Percentiles rank a stretch among this genome's conserved stretches.
Conservation (phyloP, 1,140 invertebrate species). For the Calosoma granatense region DNA sequence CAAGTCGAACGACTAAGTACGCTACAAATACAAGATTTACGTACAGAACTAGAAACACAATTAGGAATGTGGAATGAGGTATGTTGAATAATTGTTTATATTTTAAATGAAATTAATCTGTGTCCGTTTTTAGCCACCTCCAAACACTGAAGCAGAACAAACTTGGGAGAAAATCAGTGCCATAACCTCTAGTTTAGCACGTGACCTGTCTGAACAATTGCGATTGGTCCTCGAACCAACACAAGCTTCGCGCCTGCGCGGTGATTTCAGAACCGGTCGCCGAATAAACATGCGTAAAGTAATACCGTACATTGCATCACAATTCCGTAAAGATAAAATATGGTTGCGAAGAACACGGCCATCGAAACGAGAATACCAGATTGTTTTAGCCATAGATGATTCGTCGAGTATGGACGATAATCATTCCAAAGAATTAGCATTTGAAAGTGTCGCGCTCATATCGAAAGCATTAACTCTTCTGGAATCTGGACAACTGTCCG, state of each 20-base stretch:
- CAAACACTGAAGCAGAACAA: slow-evolving; percentile 37
- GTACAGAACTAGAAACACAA: slow-evolving; percentile 43
- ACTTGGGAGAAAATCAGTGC: slow-evolving; percentile 47
- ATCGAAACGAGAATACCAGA: slow-evolving; percentile 92
- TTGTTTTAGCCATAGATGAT: slow-evolving; percentile 94
- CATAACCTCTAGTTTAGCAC: slow-evolving; percentile 58
- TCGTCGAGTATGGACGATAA: slow-evolving; percentile 89
- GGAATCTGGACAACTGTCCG: slow-evolving; percentile 84
- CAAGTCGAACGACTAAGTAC: slow-evolving; percentile 16
- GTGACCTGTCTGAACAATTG: slow-evolving; percentile 89
- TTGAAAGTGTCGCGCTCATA: slow-evolving; percentile 88
- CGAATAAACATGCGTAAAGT: slow-evolving; percentile 97
- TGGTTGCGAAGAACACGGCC: slow-evolving; percentile 95
- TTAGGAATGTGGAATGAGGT: slow-evolving; percentile 41
- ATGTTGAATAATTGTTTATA: slow-evolving; percentile 12
- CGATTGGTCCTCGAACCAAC: slow-evolving; percentile 92
- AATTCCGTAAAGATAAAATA: slow-evolving; percentile 98
- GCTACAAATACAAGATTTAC: slow-evolving; percentile 27
- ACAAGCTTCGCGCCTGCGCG: slow-evolving; percentile 77
- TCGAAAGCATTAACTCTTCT: slow-evolving; percentile 82
- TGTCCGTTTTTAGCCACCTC: slow-evolving; percentile 27
- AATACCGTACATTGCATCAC: slow-evolving; percentile 96
- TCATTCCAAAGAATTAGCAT: slow-evolving; percentile 81
- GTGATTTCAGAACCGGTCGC: slow-evolving; percentile 92
- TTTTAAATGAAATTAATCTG: not conserved